phyloP scores from a whole-genome alignment of 2,888 invertebrate genomes.

The Phlogophora meticulosa region DNA sequence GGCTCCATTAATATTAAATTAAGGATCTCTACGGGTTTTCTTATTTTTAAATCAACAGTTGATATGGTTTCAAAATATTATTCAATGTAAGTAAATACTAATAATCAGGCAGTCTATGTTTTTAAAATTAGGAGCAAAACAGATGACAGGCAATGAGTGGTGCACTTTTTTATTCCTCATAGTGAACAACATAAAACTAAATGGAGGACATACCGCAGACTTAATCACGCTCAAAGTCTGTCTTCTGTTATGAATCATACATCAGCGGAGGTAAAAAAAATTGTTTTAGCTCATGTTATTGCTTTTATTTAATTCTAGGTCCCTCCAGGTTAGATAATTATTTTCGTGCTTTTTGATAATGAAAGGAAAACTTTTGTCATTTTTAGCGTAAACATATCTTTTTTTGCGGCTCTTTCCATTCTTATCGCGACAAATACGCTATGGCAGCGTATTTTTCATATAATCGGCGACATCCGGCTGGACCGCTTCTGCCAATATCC shows the following conservation, averaged over 20 bases:
- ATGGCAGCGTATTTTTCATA: background rate
- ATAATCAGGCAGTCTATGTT: conserved; percentile 24
- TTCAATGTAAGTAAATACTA: conserved; percentile 4
- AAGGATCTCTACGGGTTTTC: conserved; percentile 56
- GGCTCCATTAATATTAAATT: conserved; percentile 41
- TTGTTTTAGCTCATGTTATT: background rate
- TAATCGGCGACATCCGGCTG: conserved; percentile 32
- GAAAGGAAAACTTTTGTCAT: background rate
- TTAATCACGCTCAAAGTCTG: background rate
- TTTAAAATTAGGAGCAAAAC: background rate
- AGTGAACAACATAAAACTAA: background rate
- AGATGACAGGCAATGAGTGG: background rate
- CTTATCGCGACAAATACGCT: background rate
- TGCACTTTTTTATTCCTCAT: background rate
- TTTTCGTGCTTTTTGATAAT: background rate
- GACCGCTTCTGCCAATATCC: conserved; percentile 36
- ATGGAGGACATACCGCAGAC: background rate
- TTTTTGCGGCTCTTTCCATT: background rate
- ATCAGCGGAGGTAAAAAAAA: background rate
- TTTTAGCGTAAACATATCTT: background rate
- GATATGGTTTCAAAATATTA: conserved; percentile 38
- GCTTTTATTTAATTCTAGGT: background rate
- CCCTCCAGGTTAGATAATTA: conserved; percentile 2
- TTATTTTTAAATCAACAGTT: conserved; percentile 30
- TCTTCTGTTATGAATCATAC: conserved; percentile 8